Conservation (phyloP, 2,888 invertebrate genomes). For the Neria commutata region DNA sequence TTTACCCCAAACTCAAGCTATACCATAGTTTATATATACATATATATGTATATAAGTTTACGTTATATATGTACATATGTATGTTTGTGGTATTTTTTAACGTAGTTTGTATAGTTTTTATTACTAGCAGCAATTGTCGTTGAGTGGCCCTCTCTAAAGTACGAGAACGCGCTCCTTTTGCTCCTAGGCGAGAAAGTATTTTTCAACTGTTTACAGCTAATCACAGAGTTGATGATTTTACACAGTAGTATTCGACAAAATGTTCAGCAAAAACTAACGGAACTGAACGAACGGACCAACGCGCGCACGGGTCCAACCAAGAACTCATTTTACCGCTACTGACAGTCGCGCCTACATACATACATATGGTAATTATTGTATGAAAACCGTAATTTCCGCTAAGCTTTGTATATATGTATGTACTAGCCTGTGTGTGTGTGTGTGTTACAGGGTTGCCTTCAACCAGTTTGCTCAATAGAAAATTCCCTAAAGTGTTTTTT, state of each 20-base stretch:
- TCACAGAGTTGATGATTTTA: slow-evolving; percentile 57
- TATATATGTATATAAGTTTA: not conserved
- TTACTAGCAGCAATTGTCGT: too few species aligned
- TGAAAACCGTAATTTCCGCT: slow-evolving; percentile 54
- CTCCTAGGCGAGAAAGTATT: too few species aligned
- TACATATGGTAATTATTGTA: slow-evolving; percentile 45
- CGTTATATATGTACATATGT: slow-evolving; percentile 7
- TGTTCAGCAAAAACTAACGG: too few species aligned
- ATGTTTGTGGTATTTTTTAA: too few species aligned
- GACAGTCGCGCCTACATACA: too few species aligned
- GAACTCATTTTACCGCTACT: too few species aligned
- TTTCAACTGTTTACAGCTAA: slow-evolving; percentile 46
- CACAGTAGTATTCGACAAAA: slow-evolving; percentile 13
- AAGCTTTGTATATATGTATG: slow-evolving; percentile 40
- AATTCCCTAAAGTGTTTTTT: slow-evolving; percentile 46
- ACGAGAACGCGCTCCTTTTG: not conserved
- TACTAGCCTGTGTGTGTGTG: slow-evolving; percentile 15
- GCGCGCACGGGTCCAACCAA: too few species aligned
- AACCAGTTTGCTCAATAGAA: slow-evolving; percentile 36
- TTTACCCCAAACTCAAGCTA: not conserved
- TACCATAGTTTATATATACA: slow-evolving; percentile 5
- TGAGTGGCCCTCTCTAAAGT: too few species aligned
- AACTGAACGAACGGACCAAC: too few species aligned
- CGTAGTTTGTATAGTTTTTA: too few species aligned
- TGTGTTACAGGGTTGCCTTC: not conserved